Conservation (phyloP, 2,888 invertebrate genomes). For the Xestia xanthographa region DNA sequence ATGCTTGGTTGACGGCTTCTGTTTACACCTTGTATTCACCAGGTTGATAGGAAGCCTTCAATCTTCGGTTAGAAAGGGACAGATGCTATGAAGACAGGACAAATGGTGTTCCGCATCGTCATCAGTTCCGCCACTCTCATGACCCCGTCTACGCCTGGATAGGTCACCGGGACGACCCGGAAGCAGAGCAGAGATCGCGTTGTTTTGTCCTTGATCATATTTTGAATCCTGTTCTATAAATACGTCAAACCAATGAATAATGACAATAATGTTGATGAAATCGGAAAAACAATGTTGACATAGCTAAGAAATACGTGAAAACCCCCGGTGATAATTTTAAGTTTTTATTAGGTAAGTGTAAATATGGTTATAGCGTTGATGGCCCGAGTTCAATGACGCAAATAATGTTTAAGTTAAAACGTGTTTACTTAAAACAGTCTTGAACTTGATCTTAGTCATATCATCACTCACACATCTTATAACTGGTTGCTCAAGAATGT, state of each 20-base stretch:
- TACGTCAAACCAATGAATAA: not conserved
- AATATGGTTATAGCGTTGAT: conserved; percentile 15
- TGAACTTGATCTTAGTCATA: conserved; percentile 53
- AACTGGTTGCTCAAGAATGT: conserved; percentile 37
- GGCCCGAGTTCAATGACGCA: conserved; percentile 26
- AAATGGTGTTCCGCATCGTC: not conserved
- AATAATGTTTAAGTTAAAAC: conserved; percentile 32
- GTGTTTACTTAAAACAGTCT: conserved; percentile 31
- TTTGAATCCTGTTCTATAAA: not conserved
- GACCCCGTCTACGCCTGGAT: not conserved
- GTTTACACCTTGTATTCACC: too few species aligned
- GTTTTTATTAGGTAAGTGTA: not conserved
- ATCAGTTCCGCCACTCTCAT: not conserved
- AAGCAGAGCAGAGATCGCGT: not conserved
- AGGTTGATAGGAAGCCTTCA: not conserved
- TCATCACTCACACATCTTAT: not conserved
- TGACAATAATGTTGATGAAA: not conserved
- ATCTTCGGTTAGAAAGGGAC: not conserved
- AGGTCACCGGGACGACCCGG: not conserved
- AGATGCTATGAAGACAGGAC: not conserved
- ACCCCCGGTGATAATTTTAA: conserved; percentile 1
- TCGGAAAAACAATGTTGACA: conserved; percentile 22
- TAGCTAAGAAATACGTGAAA: not conserved
- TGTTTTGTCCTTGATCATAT: not conserved
- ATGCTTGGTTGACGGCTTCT: too few species aligned